These are phyloP conservation scores for Trachemys scripta DNA, from an alignment of 2,113 vertebrate genomes.

Conservation along the genomic window DNA sequence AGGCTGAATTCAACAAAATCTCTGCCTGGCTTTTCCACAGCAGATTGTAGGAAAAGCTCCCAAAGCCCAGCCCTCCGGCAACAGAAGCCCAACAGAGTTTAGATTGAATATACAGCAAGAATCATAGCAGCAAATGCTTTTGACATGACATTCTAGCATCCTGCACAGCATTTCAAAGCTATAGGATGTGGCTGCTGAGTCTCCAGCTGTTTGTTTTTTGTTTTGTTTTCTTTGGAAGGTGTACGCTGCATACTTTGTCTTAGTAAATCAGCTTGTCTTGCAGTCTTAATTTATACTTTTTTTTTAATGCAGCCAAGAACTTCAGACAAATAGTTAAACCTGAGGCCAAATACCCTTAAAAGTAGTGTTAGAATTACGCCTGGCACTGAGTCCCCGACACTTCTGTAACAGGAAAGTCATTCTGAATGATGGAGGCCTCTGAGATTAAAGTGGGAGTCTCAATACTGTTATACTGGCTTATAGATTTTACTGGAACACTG, in stretches of 20 bases:
- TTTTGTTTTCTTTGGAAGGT: not conserved
- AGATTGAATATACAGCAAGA: not conserved
- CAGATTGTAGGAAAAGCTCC: not conserved
- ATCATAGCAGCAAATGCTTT: not conserved
- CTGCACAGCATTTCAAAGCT: not conserved
- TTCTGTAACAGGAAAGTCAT: accelerated
- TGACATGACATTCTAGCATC: not conserved
- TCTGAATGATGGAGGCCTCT: accelerated
- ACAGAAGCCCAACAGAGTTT: not conserved
- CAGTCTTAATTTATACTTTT: accelerated
- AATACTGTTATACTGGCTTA: not conserved
- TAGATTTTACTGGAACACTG: not conserved
- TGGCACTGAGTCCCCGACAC: accelerated
- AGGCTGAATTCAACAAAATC: not conserved
- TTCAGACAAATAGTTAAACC: not conserved
- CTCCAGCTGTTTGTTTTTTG: not conserved
- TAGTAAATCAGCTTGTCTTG: not conserved
- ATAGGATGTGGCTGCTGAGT: not conserved
- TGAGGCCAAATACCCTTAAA: accelerated
- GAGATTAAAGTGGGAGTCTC: accelerated
- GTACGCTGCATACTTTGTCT: not conserved
- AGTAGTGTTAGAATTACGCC: not conserved
- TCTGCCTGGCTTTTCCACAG: not conserved
- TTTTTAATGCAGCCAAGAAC: not conserved
- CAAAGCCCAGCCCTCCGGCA: not conserved